Conservation (phyloP, 2,797 vertebrate genomes). For the Chiroxiphia lanceolata region DNA sequence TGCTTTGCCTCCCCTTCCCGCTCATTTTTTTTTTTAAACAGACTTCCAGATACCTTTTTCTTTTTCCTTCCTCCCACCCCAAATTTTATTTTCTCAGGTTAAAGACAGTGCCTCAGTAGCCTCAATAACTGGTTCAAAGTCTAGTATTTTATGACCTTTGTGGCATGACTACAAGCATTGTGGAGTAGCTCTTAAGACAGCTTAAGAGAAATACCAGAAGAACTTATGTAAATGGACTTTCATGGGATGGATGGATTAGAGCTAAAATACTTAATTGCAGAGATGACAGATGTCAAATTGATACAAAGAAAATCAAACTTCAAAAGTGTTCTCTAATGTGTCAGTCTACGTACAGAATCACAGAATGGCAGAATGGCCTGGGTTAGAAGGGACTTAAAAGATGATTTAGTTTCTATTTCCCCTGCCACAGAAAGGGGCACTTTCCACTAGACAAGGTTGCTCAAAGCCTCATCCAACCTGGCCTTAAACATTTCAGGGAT, state of each 20-base stretch:
- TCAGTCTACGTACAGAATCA: neutral
- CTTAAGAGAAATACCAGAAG: neutral
- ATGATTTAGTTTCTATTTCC: neutral
- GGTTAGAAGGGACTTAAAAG: neutral
- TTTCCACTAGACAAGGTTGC: neutral
- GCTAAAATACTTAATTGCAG: neutral
- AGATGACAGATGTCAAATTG: neutral
- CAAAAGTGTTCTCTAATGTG: neutral
- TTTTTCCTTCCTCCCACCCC: neutral
- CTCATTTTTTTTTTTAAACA: neutral
- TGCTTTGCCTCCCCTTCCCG: fast-evolving
- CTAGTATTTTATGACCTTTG: neutral
- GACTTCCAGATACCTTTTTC: neutral
- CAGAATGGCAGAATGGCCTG: neutral
- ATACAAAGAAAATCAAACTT: neutral
- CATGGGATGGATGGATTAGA: neutral
- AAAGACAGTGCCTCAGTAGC: neutral
- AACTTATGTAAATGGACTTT: neutral
- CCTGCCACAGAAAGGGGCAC: neutral
- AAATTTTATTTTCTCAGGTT: neutral
- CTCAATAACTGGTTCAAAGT: neutral
- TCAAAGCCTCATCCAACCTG: neutral
- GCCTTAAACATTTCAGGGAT: neutral
- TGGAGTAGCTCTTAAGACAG: neutral
- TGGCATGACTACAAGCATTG: neutral